These are phyloP conservation scores for Rutpela maculata DNA, from an alignment of 2,888 invertebrate genomes.

Conservation along the genomic window DNA sequence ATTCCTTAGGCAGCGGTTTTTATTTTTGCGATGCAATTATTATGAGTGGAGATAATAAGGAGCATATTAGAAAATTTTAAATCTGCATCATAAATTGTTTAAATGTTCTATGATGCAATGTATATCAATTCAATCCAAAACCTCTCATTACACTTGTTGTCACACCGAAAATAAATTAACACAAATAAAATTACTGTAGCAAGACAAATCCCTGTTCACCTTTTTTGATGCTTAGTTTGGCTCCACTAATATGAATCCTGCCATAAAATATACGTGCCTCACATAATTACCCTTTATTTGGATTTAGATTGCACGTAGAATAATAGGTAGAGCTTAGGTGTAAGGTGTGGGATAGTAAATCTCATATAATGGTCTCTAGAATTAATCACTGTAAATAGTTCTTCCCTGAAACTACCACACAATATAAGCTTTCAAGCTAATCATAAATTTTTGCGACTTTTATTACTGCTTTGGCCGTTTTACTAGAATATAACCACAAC, in stretches of 20 bases:
- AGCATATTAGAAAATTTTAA: too few species aligned
- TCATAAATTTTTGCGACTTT: conserved; percentile 37
- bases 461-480: conserved; percentile 6
- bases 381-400: conserved; percentile 38
- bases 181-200: too few species aligned
- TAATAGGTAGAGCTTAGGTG: conserved; percentile 25
- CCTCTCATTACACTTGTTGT: too few species aligned
- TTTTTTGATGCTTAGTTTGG: too few species aligned
- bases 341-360: conserved; percentile 15
- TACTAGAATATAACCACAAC: not conserved
- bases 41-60: too few species aligned
- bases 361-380: conserved; percentile 22
- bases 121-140: too few species aligned
- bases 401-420: not conserved
- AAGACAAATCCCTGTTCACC: too few species aligned
- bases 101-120: too few species aligned
- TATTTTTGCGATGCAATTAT: too few species aligned
- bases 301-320: conserved; percentile 17
- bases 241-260: not conserved
- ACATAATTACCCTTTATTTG: conserved; percentile 19
- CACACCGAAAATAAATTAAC: too few species aligned
- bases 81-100: too few species aligned
- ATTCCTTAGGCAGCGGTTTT: too few species aligned
- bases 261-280: conserved; percentile 14
- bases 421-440: conserved; percentile 31